Evolutionary conservation across 2,113 vertebrate species (phyloP), one percentile per base, ranked within the genome.

Genomic region (Halichoerus grypus): DNA sequence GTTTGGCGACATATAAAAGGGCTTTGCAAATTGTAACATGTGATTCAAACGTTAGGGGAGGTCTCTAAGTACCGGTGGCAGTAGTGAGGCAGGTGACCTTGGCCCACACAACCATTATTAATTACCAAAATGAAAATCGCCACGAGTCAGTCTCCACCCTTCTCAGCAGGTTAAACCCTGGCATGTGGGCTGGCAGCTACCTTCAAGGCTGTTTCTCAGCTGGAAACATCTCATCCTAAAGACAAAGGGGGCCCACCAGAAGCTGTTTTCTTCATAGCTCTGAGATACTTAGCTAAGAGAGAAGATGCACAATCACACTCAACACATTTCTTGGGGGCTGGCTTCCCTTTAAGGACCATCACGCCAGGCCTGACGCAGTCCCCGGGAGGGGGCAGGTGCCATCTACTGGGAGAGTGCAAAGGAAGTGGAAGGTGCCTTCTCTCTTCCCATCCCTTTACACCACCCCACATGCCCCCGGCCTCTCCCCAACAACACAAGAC

Each of bases 1-100:
- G 61, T 9, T 5, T 0, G 1, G 36, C 4, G 4, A 28, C 51
- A 16, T 4, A 3, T 2, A 26, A 85, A 59, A 39, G 28, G 8
- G 22, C 74, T 80, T 82, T 71, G 89, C 72, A 53, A 72, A 39
- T 9, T 46, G 3, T 69, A 31, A n/a, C 3, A 10, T 55, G 53
- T 0, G 19, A 57, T 18, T 85, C 22, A 26, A n/a, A 63, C 36
- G 28, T 63, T 13, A 28, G 28, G 77, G n/a, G 10, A 55, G 53
- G 57, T 72, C 46, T 72, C 59, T 14, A 13, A 16, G 26, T 42
- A 6, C 71, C 42, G 65, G 72, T 5, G 33, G 53, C 31, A 42
- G 15, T 4, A 18, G 39, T 26, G 67, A 83, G 2, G 0, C 28
- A 11, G 69, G 77, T 16, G 82, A n/a, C 63, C 67, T 42, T 42